A percentile compares a stretch with the other conserved stretches of the same genome.
Conservation (phyloP, 1,140 invertebrate species). For the Caenorhabditis remanei region DNA sequence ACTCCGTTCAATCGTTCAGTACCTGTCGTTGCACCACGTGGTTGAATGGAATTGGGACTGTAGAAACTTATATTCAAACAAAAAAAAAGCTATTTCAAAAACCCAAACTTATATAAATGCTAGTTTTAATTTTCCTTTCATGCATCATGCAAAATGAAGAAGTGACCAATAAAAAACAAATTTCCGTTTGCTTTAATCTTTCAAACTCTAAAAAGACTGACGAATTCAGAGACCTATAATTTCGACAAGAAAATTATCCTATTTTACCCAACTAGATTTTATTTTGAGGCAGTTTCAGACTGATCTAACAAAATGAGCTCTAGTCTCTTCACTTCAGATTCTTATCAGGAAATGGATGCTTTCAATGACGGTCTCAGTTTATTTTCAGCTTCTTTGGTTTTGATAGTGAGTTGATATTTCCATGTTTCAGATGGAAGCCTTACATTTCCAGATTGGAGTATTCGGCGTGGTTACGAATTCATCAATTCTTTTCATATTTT, state of each 20-base stretch:
- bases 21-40: too few species aligned
- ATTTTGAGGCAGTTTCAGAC: neutral
- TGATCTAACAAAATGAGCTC: conserved; percentile 2
- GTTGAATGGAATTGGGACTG: too few species aligned
- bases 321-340: neutral
- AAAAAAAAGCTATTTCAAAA: too few species aligned
- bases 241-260: neutral
- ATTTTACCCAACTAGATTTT: neutral
- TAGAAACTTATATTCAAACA: too few species aligned
- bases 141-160: neutral
- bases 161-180: neutral
- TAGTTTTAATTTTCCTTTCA: neutral
- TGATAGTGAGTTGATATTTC: neutral
- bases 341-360: neutral
- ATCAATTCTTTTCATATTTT: neutral
- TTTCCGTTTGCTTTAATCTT: neutral
- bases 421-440: too few species aligned
- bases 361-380: neutral
- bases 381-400: neutral
- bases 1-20: too few species aligned
- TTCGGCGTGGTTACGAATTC: neutral
- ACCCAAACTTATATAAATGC: too few species aligned
- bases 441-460: neutral
- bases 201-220: neutral
- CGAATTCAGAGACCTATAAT: conserved; percentile 5